Percentiles rank a stretch among this genome's conserved stretches.
Conservation (phyloP, 2,113 vertebrate species). For the Oncorhynchus tshawytscha region DNA sequence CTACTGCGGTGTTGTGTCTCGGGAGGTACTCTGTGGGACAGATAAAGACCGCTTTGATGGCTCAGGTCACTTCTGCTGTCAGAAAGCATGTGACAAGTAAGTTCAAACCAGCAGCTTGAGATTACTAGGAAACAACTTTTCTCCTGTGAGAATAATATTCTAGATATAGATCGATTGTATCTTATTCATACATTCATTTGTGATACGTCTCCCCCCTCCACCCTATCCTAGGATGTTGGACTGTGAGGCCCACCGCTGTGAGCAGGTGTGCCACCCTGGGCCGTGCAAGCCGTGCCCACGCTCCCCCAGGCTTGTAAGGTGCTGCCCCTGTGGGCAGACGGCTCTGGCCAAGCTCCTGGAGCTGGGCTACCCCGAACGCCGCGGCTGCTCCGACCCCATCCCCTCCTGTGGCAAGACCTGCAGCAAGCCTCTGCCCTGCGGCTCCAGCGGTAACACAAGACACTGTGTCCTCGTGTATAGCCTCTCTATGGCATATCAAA, state of each 20-base stretch:
- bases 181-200: too few relatives aligned
- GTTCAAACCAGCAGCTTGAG: conserved; percentile 36
- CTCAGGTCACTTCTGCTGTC: conserved; percentile 87
- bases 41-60: conserved; percentile 81
- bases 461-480: not conserved
- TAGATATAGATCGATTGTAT: too few relatives aligned
- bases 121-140: not conserved
- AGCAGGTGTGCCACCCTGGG: conserved; percentile 84
- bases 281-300: conserved; percentile 85
- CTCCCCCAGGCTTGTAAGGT: conserved; percentile 81
- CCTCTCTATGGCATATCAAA: not conserved
- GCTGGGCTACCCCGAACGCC: conserved; percentile 83
- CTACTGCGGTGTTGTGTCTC: conserved; percentile 84
- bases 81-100: conserved; percentile 90
- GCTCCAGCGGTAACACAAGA: conserved; percentile 81
- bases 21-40: conserved; percentile 84
- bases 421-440: conserved; percentile 87
- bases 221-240: conserved; percentile 76
- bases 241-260: conserved; percentile 86
- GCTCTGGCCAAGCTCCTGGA: conserved; percentile 87
- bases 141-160: not conserved
- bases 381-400: conserved; percentile 86
- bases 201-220: not conserved
- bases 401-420: conserved; percentile 94
- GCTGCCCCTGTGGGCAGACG: conserved; percentile 91